Percentiles rank a stretch among this genome's conserved stretches.
These are phyloP conservation scores for Entosphenus tridentatus DNA, from an alignment of 2,113 vertebrate species.

Conservation along the genomic window DNA sequence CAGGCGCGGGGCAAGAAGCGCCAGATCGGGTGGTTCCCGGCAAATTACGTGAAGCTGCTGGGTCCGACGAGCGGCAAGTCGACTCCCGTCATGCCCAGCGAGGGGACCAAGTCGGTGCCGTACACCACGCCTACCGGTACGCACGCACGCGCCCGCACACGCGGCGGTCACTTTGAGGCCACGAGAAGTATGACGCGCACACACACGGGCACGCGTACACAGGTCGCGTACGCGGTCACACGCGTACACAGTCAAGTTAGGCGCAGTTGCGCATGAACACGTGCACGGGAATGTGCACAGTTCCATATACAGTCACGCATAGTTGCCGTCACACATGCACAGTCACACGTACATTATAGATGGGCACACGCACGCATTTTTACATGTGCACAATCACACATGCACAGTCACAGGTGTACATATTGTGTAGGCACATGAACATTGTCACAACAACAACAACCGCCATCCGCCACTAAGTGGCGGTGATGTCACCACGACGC, in stretches of 20 bases:
- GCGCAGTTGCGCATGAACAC: no score
- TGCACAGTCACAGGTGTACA: not conserved
- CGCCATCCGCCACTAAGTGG: no score
- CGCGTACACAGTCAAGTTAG: no score
- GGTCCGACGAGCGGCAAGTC: slow-evolving; percentile 80
- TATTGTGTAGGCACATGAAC: not conserved
- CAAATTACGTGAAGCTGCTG: slow-evolving; percentile 87
- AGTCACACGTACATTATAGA: not conserved
- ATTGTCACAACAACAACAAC: no score
- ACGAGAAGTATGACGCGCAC: not conserved
- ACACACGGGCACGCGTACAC: no score
- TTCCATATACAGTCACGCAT: not conserved
- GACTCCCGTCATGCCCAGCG: not conserved
- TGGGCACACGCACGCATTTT: not conserved
- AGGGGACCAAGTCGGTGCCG: slow-evolving; percentile 1
- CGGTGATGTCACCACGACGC: no score
- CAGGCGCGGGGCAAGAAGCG: slow-evolving; percentile 88
- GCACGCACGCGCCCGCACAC: slow-evolving; percentile 34
- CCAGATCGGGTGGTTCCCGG: slow-evolving; percentile 96
- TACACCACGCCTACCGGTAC: slow-evolving; percentile 63
- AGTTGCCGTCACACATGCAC: not conserved
- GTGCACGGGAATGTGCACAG: not conserved
- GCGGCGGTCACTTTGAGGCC: slow-evolving; percentile 29
- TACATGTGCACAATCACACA: not conserved
- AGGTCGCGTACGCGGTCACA: no score